Evolutionary conservation across 2,888 invertebrate genomes (phyloP), one percentile per base, ranked within the genome.

Genomic region (Elaeidobius kamerunicus): DNA sequence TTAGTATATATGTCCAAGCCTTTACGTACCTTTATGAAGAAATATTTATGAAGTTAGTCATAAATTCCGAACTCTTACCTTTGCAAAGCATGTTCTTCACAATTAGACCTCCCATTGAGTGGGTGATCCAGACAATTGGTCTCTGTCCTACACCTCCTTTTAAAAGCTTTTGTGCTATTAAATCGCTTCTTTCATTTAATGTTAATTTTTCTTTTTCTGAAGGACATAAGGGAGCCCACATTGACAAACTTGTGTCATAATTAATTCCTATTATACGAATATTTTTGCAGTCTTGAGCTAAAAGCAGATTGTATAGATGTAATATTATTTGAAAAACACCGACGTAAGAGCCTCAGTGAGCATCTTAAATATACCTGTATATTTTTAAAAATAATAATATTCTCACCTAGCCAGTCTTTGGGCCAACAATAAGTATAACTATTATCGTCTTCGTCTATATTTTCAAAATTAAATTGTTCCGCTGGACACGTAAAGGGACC

Each of bases 101-200:
- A 38, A 96, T 79, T 11, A 96, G 78, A 9, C 95, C 97, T 55
- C 97, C 97, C 94, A 96, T 95, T 2, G 96, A 96, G 76, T 97
- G 97, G 1, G 90, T 86, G 15, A 96, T 80, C 92, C 94, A 97
- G 23, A 96, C 80, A 19, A 93, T 80, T 1, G 93, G 92, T 52
- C 87, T 78, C 55, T 80, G 74, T 1, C 96, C 96, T 7, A 97
- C 81, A 43, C 88, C 88, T 16, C 92, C 86, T 63, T 78, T 77
- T 43, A 79, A 67, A 45, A 96, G 76, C 57, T 85, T 84, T 15
- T 79, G 76, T 11, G 85, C 69, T 45, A 91, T 73, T 52, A 86
- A 83, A 20, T 76, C 71, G 43, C 88, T 85, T 54, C 89, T 77
- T 32, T 82, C 79, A 56, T 80, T 79, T 59, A 91, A 78, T 36